phyloP scores from a whole-genome alignment of 2,797 vertebrate species.

The Sitta carolinensis region DNA sequence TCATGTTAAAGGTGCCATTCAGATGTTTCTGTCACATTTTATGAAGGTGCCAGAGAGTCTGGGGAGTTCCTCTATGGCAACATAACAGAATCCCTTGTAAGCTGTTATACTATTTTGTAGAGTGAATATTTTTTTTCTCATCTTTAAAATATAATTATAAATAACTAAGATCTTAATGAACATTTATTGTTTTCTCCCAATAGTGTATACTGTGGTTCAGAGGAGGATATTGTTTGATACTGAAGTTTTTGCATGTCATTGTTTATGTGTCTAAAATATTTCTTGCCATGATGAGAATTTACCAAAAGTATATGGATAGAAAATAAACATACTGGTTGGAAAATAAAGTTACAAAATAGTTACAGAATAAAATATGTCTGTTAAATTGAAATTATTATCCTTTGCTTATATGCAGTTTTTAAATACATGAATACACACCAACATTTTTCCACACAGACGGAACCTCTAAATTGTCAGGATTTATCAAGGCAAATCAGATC shows the following conservation, averaged over 20 bases:
- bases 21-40: background rate
- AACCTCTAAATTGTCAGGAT: background rate
- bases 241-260: background rate
- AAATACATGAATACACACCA: accelerated
- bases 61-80: background rate
- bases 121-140: background rate
- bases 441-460: background rate
- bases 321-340: background rate
- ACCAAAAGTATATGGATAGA: background rate
- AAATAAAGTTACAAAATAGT: background rate
- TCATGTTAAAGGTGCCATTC: background rate
- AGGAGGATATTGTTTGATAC: background rate
- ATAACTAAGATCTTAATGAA: background rate
- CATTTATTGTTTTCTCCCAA: background rate
- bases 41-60: background rate
- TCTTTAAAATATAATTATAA: background rate
- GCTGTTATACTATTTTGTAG: background rate
- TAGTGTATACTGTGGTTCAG: background rate
- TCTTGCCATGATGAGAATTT: background rate
- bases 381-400: background rate
- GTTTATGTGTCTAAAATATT: background rate
- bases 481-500: background rate
- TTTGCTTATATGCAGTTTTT: background rate
- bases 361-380: background rate
- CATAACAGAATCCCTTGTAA: background rate